Evolutionary conservation across 1,140 invertebrate species (phyloP).

Genomic region (Chelonus insularis): DNA sequence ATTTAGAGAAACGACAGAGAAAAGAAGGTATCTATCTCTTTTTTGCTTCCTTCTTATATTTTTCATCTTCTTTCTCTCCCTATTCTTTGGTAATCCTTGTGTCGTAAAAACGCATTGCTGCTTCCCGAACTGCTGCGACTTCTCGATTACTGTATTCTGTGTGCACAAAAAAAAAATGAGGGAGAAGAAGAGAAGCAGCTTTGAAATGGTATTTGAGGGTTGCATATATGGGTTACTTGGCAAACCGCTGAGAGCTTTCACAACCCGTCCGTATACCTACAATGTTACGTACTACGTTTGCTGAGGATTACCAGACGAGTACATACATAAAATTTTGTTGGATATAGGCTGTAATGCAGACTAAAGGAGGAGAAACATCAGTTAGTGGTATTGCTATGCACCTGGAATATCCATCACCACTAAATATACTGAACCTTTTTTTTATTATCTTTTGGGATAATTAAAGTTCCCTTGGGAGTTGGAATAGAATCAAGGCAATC

Average conservation of each 20-base stretch:
- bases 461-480: too few species aligned
- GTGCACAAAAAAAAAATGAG: neutral
- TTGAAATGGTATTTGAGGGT: slow-evolving; percentile 11
- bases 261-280: slow-evolving; percentile 11
- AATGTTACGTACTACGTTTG: slow-evolving; percentile 13
- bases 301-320: slow-evolving; percentile 12
- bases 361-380: too few species aligned
- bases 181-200: neutral
- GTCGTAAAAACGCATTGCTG: slow-evolving; percentile 19
- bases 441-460: too few species aligned
- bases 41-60: neutral
- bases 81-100: neutral
- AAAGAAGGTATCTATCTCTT: neutral
- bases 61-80: neutral
- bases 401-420: too few species aligned
- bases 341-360: neutral
- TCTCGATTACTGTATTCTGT: neutral
- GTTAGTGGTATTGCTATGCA: too few species aligned
- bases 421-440: too few species aligned
- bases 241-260: slow-evolving; percentile 25
- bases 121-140: neutral
- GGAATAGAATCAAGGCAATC: too few species aligned
- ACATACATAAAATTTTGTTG: too few species aligned
- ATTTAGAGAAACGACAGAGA: neutral
- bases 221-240: slow-evolving; percentile 22